A percentile compares a stretch with the other conserved stretches of the same genome.
These are phyloP conservation scores for Oscheius sp. DNA, from an alignment of 2,888 invertebrate species.

Conservation along the genomic window DNA sequence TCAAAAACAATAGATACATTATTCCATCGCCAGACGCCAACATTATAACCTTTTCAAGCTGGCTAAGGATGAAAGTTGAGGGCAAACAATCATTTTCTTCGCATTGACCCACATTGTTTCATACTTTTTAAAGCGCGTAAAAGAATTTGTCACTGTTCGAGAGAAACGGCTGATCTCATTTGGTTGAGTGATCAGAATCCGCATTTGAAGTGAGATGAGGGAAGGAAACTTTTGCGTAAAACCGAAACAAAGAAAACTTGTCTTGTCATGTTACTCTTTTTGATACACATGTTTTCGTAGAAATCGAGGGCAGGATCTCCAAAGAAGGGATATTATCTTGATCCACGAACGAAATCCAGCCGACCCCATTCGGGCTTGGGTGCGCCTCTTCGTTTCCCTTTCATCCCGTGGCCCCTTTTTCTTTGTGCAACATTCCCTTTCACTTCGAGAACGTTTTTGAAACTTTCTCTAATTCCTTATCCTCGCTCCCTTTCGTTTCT, in stretches of 20 bases:
- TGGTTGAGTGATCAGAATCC: not conserved
- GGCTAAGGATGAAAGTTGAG: too few relatives aligned
- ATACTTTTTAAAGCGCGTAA: not conserved
- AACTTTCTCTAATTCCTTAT: slow-evolving; percentile 16
- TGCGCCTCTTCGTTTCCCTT: slow-evolving; percentile 30
- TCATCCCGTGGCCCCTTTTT: slow-evolving; percentile 27
- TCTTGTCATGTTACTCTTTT: not conserved
- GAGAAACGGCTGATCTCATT: not conserved
- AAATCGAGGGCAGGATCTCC: slow-evolving; percentile 21
- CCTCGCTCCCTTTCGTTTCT: not conserved
- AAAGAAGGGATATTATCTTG: slow-evolving; percentile 23
- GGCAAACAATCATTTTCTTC: not conserved
- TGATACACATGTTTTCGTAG: slow-evolving; percentile 10
- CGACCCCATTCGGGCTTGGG: slow-evolving; percentile 35
- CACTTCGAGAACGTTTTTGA: slow-evolving; percentile 20
- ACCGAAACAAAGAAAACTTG: not conserved
- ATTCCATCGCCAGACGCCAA: not conserved
- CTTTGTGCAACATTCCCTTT: slow-evolving; percentile 25
- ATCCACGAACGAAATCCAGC: slow-evolving; percentile 23
- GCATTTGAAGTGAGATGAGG: not conserved
- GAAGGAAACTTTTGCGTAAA: not conserved
- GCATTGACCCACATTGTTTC: slow-evolving; percentile 10
- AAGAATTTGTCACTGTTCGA: not conserved
- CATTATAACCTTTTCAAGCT: not conserved
- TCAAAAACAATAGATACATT: not conserved